Percentiles rank a stretch among this genome's conserved stretches.
Conservation (phyloP, 2,113 vertebrate species). For the Daphoenositta chrysoptera region DNA sequence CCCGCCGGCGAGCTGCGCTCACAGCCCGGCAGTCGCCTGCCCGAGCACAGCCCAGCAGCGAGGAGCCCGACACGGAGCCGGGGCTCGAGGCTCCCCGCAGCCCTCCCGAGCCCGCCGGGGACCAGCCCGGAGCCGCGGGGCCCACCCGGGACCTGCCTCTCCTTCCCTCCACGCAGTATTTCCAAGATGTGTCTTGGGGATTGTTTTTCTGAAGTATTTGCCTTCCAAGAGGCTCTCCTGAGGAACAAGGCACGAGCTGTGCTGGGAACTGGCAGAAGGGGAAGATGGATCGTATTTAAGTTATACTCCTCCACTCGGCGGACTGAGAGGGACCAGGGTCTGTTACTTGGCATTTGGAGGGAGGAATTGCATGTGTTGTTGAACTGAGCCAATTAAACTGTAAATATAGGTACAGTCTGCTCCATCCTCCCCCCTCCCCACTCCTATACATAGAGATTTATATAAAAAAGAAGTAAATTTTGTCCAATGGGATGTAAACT, state of each 20-base stretch:
- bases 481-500: constrained; percentile 79
- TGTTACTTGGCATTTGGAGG: constrained; percentile 68
- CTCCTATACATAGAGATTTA: constrained; percentile 65
- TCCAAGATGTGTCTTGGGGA: constrained; percentile 40
- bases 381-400: constrained; percentile 77
- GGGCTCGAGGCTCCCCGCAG: neutral
- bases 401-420: constrained; percentile 68
- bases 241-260: neutral
- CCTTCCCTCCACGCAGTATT: constrained; percentile 65
- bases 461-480: constrained; percentile 76
- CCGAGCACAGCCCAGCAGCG: constrained; percentile 33
- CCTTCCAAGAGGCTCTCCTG: constrained; percentile 3
- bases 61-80: constrained; percentile 29
- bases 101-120: neutral
- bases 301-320: constrained; percentile 30
- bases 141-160: neutral
- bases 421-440: neutral
- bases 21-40: neutral
- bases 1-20: constrained; percentile 45
- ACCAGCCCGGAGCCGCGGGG: neutral
- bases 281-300: constrained; percentile 17
- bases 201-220: neutral
- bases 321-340: constrained; percentile 69
- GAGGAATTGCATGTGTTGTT: constrained; percentile 55
- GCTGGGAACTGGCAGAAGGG: neutral